These are phyloP conservation scores for Tachypleus tridentatus DNA, from an alignment of 1,140 invertebrate genomes.

Conservation along the genomic window DNA sequence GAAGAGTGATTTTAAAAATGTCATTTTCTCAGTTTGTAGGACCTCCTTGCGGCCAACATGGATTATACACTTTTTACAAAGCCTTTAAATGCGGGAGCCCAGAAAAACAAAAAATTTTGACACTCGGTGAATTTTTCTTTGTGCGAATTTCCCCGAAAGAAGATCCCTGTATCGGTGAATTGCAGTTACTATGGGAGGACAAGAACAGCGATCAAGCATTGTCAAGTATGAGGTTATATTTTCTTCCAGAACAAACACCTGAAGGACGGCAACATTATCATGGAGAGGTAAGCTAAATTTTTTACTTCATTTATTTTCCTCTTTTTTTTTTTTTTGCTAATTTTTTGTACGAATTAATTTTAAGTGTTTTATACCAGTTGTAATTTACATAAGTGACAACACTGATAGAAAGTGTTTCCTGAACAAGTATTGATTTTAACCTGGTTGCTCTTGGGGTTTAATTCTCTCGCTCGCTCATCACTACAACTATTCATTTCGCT, in stretches of 20 bases:
- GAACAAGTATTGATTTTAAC: too few species aligned
- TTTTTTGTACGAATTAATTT: too few species aligned
- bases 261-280: conserved; percentile 66
- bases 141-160: conserved; percentile 70
- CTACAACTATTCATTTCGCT: too few species aligned
- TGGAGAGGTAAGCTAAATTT: conserved; percentile 60
- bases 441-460: too few species aligned
- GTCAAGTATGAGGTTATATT: conserved; percentile 70
- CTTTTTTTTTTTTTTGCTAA: conserved; percentile 8
- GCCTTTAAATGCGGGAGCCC: not conserved
- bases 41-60: not conserved
- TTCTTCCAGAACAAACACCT: conserved; percentile 84
- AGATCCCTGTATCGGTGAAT: conserved; percentile 71
- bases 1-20: not conserved
- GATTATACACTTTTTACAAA: not conserved
- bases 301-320: conserved; percentile 14
- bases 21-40: not conserved
- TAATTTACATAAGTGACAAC: too few species aligned
- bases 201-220: conserved; percentile 63
- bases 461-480: too few species aligned
- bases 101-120: conserved; percentile 42
- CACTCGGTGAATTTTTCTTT: conserved; percentile 81
- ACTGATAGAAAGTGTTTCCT: too few species aligned
- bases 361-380: too few species aligned
- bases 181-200: conserved; percentile 81